Evolutionary conservation across 1,140 invertebrate genomes (phyloP).

Genomic region (Halictus rubicundus): DNA sequence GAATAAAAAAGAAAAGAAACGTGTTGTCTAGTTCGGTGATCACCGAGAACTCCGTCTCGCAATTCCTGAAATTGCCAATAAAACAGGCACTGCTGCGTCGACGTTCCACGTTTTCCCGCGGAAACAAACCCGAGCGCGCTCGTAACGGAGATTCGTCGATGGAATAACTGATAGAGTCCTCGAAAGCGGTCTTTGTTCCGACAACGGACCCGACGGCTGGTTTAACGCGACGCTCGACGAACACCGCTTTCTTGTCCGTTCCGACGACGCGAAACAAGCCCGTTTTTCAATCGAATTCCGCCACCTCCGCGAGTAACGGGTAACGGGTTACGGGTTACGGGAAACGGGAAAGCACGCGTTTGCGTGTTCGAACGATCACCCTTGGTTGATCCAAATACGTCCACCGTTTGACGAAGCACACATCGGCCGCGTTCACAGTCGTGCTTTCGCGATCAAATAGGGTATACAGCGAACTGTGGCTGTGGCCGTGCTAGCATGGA

Average conservation of each 20-base stretch:
- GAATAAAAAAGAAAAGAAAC: neutral
- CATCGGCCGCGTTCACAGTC: conserved; percentile 4
- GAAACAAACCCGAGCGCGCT: conserved; percentile 37
- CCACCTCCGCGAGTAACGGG: neutral
- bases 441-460: conserved; percentile 8
- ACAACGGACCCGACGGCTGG: conserved; percentile 10
- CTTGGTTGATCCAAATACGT: conserved; percentile 2
- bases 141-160: conserved; percentile 57
- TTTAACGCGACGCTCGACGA: neutral
- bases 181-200: conserved; percentile 39
- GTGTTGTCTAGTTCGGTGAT: conserved; percentile 29
- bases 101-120: conserved; percentile 21
- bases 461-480: too few relatives aligned
- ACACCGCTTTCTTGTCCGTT: neutral
- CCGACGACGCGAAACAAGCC: neutral
- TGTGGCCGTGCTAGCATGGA: neutral
- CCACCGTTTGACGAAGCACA: conserved; percentile 11
- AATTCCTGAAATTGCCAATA: conserved; percentile 69
- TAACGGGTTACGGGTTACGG: too few relatives aligned
- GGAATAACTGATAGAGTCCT: conserved; percentile 56
- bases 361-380: neutral
- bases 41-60: conserved; percentile 31
- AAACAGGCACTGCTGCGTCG: conserved; percentile 60
- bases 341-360: neutral
- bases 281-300: neutral